phyloP scores from a whole-genome alignment of 2,797 vertebrate species.

The Bucorvus abyssinicus region DNA sequence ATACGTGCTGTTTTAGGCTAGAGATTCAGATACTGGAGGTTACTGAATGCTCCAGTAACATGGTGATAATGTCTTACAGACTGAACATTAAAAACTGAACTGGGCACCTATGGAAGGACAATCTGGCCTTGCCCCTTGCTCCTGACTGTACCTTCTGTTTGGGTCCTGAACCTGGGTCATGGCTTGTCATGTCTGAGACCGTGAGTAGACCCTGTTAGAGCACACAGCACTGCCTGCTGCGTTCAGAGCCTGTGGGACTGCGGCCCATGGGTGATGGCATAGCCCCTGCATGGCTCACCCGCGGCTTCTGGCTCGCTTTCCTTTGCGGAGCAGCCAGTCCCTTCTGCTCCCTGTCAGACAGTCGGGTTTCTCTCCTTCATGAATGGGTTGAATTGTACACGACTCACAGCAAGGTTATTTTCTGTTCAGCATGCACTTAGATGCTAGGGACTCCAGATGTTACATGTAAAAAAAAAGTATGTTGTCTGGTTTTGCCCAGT shows the following conservation, averaged over 20 bases:
- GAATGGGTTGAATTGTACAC: neutral
- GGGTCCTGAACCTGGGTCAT: neutral
- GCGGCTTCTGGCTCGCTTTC: fast-evolving
- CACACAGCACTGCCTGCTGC: neutral
- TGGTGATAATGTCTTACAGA: neutral
- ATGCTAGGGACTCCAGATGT: neutral
- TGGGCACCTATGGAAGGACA: neutral
- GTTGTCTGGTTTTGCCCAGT: slow-evolving; percentile 14
- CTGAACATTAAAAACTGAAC: neutral
- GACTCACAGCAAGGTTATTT: neutral
- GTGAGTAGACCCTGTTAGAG: neutral
- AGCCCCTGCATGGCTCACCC: fast-evolving
- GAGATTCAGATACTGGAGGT: neutral
- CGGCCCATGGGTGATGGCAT: neutral
- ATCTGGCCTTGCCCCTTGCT: neutral
- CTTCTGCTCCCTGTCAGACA: neutral
- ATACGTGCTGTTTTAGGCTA: neutral
- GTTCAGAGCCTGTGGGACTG: neutral
- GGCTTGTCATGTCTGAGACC: neutral
- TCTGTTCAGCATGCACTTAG: neutral
- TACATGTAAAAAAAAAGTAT: neutral
- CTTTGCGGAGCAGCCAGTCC: neutral
- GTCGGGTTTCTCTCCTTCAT: neutral
- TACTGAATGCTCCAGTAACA: neutral
- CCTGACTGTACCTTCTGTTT: neutral